Percentiles rank a stretch among this genome's conserved stretches.
Evolutionary conservation across 2,113 vertebrate species (phyloP).

Genomic region (Callipepla squamata): DNA sequence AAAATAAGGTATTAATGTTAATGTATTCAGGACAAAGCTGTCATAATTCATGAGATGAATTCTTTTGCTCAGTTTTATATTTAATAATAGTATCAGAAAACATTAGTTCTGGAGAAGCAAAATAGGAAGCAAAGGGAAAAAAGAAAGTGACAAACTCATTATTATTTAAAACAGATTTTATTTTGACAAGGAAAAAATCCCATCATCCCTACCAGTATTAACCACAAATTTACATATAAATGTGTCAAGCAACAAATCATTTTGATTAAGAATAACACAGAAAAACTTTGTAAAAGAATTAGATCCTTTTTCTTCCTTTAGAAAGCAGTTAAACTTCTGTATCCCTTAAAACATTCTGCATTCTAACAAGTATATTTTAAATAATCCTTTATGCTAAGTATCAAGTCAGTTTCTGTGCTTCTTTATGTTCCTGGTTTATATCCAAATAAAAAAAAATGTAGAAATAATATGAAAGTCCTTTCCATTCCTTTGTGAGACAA

Average conservation of each 20-base stretch:
- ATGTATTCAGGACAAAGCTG: slow-evolving; percentile 14
- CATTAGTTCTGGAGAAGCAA: slow-evolving; percentile 21
- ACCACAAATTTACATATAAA: slow-evolving; percentile 29
- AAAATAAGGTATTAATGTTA: background rate
- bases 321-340: background rate
- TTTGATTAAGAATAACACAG: background rate
- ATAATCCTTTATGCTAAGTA: background rate
- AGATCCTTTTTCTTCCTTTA: background rate
- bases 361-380: background rate
- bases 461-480: background rate
- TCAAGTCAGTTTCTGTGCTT: background rate
- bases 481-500: background rate
- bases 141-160: slow-evolving; percentile 36
- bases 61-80: background rate
- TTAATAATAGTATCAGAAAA: slow-evolving; percentile 38
- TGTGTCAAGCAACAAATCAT: slow-evolving; percentile 1
- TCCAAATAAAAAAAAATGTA: background rate
- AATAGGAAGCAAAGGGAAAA: background rate
- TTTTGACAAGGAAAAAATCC: slow-evolving; percentile 5
- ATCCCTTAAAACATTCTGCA: background rate
- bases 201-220: background rate
- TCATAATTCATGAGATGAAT: background rate
- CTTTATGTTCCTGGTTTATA: background rate
- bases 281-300: background rate
- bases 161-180: slow-evolving; percentile 22